A percentile compares a stretch with the other conserved stretches of the same genome.
These are phyloP conservation scores for Sesia apiformis DNA, from an alignment of 2,888 invertebrate species.

Conservation along the genomic window DNA sequence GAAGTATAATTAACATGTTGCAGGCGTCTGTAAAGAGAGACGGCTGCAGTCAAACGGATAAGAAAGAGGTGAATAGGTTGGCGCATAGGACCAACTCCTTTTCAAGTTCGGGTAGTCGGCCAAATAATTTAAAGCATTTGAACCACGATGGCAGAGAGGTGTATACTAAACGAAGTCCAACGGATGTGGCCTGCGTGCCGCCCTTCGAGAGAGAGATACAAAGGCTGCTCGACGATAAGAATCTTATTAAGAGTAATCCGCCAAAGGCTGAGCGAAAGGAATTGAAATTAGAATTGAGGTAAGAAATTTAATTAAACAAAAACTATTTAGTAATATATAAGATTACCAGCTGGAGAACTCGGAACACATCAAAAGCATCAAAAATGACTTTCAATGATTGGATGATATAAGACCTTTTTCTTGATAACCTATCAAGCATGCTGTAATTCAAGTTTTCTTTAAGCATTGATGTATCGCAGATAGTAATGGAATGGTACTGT, in stretches of 20 bases:
- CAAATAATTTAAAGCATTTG: slow-evolving; percentile 69
- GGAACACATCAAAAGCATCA: too few species aligned
- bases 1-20: slow-evolving; percentile 67
- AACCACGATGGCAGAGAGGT: slow-evolving; percentile 65
- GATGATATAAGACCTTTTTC: too few species aligned
- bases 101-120: slow-evolving; percentile 67
- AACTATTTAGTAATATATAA: too few species aligned
- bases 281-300: slow-evolving; percentile 74
- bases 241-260: slow-evolving; percentile 75
- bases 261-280: slow-evolving; percentile 76
- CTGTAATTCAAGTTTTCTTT: too few species aligned
- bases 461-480: too few species aligned
- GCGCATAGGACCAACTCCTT: slow-evolving; percentile 65
- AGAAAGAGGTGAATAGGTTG: slow-evolving; percentile 70
- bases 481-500: too few species aligned
- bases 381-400: too few species aligned
- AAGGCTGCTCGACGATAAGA: slow-evolving; percentile 83
- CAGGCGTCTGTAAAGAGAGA: slow-evolving; percentile 76
- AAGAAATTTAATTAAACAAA: slow-evolving; percentile 3
- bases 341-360: too few species aligned
- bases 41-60: slow-evolving; percentile 79
- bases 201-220: slow-evolving; percentile 88
- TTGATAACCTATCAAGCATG: too few species aligned
- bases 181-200: slow-evolving; percentile 70
- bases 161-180: slow-evolving; percentile 61